Percentiles rank a stretch among this genome's conserved stretches.
Evolutionary conservation across 2,113 vertebrate genomes (phyloP).

Genomic region (Prolemur simus): DNA sequence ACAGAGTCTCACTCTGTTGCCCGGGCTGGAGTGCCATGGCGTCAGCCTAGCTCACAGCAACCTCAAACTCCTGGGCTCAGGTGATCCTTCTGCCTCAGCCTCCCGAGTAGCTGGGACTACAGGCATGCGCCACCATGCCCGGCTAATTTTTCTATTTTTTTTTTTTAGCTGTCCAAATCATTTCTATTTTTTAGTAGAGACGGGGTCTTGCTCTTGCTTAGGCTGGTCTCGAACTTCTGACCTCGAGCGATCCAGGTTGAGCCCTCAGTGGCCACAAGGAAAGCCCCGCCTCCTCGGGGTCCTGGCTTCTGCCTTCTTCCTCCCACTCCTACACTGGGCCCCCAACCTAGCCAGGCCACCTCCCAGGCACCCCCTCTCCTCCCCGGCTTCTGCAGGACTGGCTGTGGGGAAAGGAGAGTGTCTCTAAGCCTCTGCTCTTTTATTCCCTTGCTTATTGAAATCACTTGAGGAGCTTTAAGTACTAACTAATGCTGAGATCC

Average conservation of each 20-base stretch:
- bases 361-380: neutral
- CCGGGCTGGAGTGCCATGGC: too few species aligned
- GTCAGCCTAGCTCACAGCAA: too few species aligned
- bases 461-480: neutral
- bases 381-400: neutral
- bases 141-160: too few species aligned
- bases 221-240: too few species aligned
- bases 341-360: neutral
- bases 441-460: neutral
- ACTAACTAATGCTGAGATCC: neutral
- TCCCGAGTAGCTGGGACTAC: too few species aligned
- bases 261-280: neutral
- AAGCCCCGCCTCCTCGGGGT: neutral
- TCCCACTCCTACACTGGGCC: neutral
- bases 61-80: too few species aligned
- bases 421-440: neutral
- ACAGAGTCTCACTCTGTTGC: too few species aligned
- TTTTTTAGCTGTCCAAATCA: too few species aligned
- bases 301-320: neutral
- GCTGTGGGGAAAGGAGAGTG: accelerated
- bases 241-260: neutral
- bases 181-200: too few species aligned
- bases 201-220: too few species aligned
- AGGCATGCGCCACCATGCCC: too few species aligned
- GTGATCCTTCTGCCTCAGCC: too few species aligned